Conservation (phyloP, 2,888 invertebrate genomes). For the Pristionchus fissidentatus region DNA sequence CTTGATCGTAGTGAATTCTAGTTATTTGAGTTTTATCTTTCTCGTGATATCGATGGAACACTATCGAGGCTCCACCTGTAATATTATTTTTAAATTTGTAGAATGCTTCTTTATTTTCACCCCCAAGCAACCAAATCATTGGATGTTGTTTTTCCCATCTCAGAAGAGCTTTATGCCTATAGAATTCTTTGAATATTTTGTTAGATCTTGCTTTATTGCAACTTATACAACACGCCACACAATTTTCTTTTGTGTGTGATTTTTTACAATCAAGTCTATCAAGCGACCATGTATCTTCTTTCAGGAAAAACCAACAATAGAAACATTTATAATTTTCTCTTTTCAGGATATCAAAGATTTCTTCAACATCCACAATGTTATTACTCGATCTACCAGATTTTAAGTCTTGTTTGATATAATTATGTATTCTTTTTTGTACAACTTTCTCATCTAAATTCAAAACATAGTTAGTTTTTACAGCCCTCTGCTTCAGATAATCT, state of each 20-base stretch:
- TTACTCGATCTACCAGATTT: conserved; percentile 48
- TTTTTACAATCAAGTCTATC: conserved; percentile 52
- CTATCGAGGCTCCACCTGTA: conserved; percentile 51
- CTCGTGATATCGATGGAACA: conserved; percentile 53
- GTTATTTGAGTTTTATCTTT: conserved; percentile 52
- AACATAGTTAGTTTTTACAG: conserved; percentile 46
- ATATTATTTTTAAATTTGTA: conserved; percentile 52
- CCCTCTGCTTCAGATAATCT: conserved; percentile 46
- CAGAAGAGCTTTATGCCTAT: conserved; percentile 50
- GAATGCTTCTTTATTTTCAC: conserved; percentile 51
- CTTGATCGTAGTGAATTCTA: conserved; percentile 47
- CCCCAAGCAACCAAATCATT: conserved; percentile 52
- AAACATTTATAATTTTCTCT: conserved; percentile 51
- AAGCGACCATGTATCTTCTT: conserved; percentile 51
- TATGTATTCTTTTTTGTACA: conserved; percentile 45
- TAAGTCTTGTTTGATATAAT: conserved; percentile 51
- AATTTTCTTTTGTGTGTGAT: conserved; percentile 50
- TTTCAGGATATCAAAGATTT: conserved; percentile 51
- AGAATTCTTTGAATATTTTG: conserved; percentile 49
- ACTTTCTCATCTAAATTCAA: conserved; percentile 34
- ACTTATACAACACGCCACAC: conserved; percentile 49
- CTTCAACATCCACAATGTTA: conserved; percentile 49
- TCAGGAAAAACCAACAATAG: conserved; percentile 51
- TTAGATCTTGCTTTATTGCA: conserved; percentile 52
- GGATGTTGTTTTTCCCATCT: conserved; percentile 51